Evolutionary conservation across 2,888 invertebrate species (phyloP), one percentile per base, ranked within the genome.

Genomic region (Blastobasis lacticolella): DNA sequence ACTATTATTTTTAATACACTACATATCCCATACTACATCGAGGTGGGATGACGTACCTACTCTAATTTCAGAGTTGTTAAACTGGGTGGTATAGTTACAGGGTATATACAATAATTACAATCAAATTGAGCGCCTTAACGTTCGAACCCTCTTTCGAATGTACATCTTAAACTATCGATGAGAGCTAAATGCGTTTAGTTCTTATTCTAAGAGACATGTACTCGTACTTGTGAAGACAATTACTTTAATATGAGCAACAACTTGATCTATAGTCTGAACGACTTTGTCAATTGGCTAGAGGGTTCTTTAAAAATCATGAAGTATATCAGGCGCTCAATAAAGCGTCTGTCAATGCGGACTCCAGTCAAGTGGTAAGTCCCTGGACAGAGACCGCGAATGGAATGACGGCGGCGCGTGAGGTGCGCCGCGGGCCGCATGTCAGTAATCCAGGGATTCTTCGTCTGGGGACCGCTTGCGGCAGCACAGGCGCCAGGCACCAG

Each of bases 391-490:
- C 49, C 88, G 73, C 6, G 87, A 88, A 57, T 82, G 78, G 9
- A 84, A 74, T 5, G 84, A 81, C 0, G 81, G 85, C 85, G 86
- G 86, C 69, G 85, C 85, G 63, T 78, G 81, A 1, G 81, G 71
- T 4, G 82, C 84, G 70, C 87, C 87, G 86, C 88, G 88, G 68
- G 88, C 88, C 81, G 84, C 85, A 64, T 88, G 89, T 89, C 90
- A 91, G 85, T 91, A 91, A 67, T 91, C 90, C 78, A 91, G 75
- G 46, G 91, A 90, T 52, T 91, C 90, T 54, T 91, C 91, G 57
- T 91, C 89, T 6, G 90, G 89, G 45, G 89, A 86, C 53, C 89
- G 77, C 61, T 91, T 90, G 64, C 90, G 89, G 78, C 91, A 90
- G 75, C 91, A 92, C 48, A 90, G 71, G 38, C 91, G 89, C 80